Base-by-base conservation (phyloP, 2,113 vertebrate species). In the Axis porcinus region DNA sequence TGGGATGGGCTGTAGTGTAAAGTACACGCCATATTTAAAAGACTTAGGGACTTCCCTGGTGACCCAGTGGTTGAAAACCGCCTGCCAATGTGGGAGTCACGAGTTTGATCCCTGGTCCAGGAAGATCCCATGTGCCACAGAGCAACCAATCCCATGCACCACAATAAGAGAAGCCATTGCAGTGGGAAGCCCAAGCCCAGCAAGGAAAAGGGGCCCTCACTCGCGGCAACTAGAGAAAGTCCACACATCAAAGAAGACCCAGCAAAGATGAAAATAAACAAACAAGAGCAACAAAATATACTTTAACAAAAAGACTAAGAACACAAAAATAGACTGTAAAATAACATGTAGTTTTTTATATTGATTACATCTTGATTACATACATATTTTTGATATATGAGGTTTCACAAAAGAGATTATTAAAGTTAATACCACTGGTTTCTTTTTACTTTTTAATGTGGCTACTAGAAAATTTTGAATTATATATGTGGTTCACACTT, bases 391-490 rank as follows among this genome's bases (percentile, higher is more conserved):
- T 89, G 16, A 88, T 64, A 91, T 84, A 43, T 36, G 57, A 27
- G 2, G 17, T 52, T 94, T 94, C 5, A 92, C 36, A 94, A 95
- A 92, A 57, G 60, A 52, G 7, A 58, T 79, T 79, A 83, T 87
- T 90, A 93, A 94, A 91, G 86, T 93, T 89, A 97, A 82, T 14
- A 87, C 33, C 33, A 76, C 50, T 47, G 70, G 19, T 55, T 90
- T 43, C 36, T 87, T 86, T 70, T 92, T 43, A 64, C 15, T 92
- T 91, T 86, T 74, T 62, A 86, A 78, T 79, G 30, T 60, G 57
- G n/a, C 67, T 93, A 84, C 45, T 50, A 94, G 70, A 95, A 96
- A 54, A 82, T 81, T 57, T 55, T 82, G 23, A 90, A 82, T 94
- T 54, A 40, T 16, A 17, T n/a, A 81, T 64, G 62, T 89, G 64